Evolutionary conservation across 2,888 invertebrate species (phyloP).

Genomic region (Nemurella pictetii): DNA sequence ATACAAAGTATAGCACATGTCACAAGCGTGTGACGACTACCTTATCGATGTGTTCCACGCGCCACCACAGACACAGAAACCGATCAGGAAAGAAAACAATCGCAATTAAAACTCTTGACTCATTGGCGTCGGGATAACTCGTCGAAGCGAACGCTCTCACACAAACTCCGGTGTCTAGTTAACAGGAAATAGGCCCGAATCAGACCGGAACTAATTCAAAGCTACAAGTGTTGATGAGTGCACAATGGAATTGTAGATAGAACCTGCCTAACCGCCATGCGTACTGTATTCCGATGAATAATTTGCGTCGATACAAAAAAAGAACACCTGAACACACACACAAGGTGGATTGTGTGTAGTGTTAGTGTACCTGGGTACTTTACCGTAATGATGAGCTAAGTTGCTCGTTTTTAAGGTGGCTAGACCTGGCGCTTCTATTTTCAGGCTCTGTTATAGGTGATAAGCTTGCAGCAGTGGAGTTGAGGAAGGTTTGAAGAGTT

Average conservation of each 20-base stretch:
- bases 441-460: too few relatives aligned
- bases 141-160: neutral
- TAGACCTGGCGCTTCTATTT: too few relatives aligned
- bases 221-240: neutral
- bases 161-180: neutral
- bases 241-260: neutral
- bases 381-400: neutral
- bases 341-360: neutral
- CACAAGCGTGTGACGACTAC: too few relatives aligned
- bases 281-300: neutral
- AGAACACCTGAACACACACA: too few relatives aligned
- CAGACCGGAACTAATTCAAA: slow-evolving; percentile 10
- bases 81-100: neutral
- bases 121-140: neutral
- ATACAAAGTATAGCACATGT: too few relatives aligned
- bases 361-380: neutral
- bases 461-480: too few relatives aligned
- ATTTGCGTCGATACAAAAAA: neutral
- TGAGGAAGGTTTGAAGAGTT: too few relatives aligned
- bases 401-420: too few relatives aligned
- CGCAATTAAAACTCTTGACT: neutral
- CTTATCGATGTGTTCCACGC: too few relatives aligned
- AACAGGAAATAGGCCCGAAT: slow-evolving; percentile 4
- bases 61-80: too few relatives aligned
- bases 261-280: neutral